Conservation (phyloP, 2,888 invertebrate genomes). For the Adineta ricciae region DNA sequence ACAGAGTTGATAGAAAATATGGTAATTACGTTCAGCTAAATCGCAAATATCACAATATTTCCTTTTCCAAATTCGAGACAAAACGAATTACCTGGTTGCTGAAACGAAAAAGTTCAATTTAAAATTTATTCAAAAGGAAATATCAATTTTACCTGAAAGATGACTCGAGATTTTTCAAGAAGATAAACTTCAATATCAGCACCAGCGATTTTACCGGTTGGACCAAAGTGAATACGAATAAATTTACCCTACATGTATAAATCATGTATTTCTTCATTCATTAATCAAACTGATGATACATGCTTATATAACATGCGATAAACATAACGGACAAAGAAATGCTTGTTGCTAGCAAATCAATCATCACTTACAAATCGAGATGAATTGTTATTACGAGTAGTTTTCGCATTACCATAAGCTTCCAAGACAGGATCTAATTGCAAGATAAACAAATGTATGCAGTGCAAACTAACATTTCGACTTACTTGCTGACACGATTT, state of each 20-base stretch:
- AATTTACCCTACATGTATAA: slow-evolving; percentile 75
- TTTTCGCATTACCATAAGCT: slow-evolving; percentile 48
- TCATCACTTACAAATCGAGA: slow-evolving; percentile 92
- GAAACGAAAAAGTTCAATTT: neutral
- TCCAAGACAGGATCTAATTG: slow-evolving; percentile 42
- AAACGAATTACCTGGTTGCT: neutral
- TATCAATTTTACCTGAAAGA: slow-evolving; percentile 66
- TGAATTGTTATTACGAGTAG: slow-evolving; percentile 88
- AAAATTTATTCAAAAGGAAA: too few species aligned
- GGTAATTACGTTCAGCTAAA: slow-evolving; percentile 85
- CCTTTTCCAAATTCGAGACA: neutral
- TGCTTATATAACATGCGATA: too few species aligned
- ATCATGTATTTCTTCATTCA: too few species aligned
- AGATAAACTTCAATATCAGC: slow-evolving; percentile 99
- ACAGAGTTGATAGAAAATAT: slow-evolving; percentile 94
- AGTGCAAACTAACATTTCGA: neutral
- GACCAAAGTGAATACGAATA: slow-evolving; percentile 99
- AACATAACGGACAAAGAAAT: too few species aligned
- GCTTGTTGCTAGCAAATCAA: neutral
- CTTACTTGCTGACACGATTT: slow-evolving; percentile 79
- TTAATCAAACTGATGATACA: too few species aligned
- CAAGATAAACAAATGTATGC: neutral
- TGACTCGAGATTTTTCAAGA: slow-evolving; percentile 99
- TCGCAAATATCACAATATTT: slow-evolving; percentile 53
- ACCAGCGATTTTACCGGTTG: slow-evolving; percentile 97